phyloP scores from a whole-genome alignment of 2,113 vertebrate species.

The Trichomycterus rosablanca region DNA sequence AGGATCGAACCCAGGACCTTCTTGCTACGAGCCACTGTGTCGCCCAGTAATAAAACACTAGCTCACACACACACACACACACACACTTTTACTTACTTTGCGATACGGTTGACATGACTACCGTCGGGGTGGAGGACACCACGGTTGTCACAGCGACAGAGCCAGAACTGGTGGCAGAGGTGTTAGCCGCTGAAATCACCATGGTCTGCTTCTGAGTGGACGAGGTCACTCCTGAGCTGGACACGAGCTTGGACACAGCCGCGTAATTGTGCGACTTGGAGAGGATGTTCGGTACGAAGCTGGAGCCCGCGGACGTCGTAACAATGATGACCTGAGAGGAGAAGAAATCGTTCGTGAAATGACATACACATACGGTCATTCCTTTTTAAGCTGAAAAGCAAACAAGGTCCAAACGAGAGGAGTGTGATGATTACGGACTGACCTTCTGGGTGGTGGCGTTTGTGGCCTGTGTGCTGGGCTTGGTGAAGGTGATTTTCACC shows the following conservation, averaged over 20 bases:
- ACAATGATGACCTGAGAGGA: slow-evolving; percentile 90
- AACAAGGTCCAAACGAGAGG: neutral
- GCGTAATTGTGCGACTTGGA: slow-evolving; percentile 98
- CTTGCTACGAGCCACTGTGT: no score
- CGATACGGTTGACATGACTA: slow-evolving; percentile 91
- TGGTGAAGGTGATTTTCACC: slow-evolving; percentile 98
- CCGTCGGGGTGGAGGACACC: slow-evolving; percentile 83
- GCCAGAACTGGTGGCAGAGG: slow-evolving; percentile 62
- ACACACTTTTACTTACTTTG: slow-evolving; percentile 67
- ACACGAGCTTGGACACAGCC: slow-evolving; percentile 85
- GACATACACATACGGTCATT: no score
- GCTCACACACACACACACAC: neutral
- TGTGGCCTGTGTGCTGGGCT: slow-evolving; percentile 92
- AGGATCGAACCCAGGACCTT: no score
- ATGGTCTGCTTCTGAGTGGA: slow-evolving; percentile 87
- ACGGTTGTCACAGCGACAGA: slow-evolving; percentile 86
- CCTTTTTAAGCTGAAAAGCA: no score
- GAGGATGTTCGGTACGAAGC: slow-evolving; percentile 96
- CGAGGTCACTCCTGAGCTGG: slow-evolving; percentile 79
- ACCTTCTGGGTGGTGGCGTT: slow-evolving; percentile 96
- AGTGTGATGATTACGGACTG: slow-evolving; percentile 27
- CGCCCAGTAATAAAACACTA: neutral
- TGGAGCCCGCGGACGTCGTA: slow-evolving; percentile 94
- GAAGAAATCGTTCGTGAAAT: neutral
- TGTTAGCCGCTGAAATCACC: slow-evolving; percentile 80